A percentile compares a stretch with the other conserved stretches of the same genome.
These are phyloP conservation scores for Drosophila subsilvestris DNA, from an alignment of 2,888 invertebrate species.

Conservation along the genomic window DNA sequence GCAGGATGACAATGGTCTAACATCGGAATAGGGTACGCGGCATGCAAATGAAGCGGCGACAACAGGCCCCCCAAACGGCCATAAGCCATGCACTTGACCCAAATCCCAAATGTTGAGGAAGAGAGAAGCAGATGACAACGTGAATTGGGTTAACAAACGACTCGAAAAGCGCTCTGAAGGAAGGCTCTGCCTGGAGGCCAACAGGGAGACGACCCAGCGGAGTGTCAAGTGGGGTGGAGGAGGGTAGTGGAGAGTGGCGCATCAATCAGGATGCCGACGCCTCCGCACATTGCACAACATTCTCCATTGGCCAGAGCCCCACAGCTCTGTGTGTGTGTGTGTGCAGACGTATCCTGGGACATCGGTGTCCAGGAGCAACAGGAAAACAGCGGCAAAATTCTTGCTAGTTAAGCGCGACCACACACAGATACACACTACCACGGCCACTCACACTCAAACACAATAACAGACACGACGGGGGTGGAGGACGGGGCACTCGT, in stretches of 20 bases:
- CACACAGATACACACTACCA: conserved; percentile 8
- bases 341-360: conserved; percentile 18
- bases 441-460: conserved; percentile 10
- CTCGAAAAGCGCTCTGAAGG: conserved; percentile 33
- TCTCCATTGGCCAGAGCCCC: conserved; percentile 7
- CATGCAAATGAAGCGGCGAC: conserved; percentile 42
- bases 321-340: neutral
- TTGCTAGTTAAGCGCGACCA: conserved; percentile 59
- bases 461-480: neutral
- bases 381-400: conserved; percentile 73
- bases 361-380: conserved; percentile 52
- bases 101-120: conserved; percentile 56
- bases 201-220: neutral
- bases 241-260: conserved; percentile 24
- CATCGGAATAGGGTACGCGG: conserved; percentile 6
- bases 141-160: conserved; percentile 78
- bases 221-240: neutral
- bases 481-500: neutral
- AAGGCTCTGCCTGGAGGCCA: neutral
- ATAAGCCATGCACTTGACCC: conserved; percentile 70
- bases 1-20: neutral
- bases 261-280: conserved; percentile 65
- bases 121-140: conserved; percentile 23
- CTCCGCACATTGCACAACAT: conserved; percentile 16
- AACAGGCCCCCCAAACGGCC: conserved; percentile 31